Base-by-base conservation (phyloP, 2,113 vertebrate species). In the Circaetus gallicus region DNA sequence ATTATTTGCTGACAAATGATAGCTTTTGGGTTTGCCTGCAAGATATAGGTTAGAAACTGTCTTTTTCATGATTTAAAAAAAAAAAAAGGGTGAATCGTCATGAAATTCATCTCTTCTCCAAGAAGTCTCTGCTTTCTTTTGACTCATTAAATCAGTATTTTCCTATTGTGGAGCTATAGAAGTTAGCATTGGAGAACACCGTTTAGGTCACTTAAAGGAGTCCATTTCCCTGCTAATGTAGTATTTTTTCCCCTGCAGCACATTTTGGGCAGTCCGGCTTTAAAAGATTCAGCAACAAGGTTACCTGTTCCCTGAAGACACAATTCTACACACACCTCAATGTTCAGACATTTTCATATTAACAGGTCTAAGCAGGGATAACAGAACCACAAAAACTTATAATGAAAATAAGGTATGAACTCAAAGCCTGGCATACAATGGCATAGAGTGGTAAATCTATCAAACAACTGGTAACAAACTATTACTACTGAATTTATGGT, bases 1-100 rank as follows among this genome's bases (percentile, higher is more conserved):
- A 96, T 95, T 97, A 96, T 97, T 96, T 96, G 56, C 87, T 96
- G 71, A 96, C 58, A 97, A 97, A 97, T 91, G 63, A 92, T 45
- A 58, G 73, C 81, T 91, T 84, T 93, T 94, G 63, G 32, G 67
- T 96, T 93, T 90, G 88, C 73, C 47, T 83, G 40, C 15, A 94
- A 89, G 82, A 73, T 71, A 18, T 38, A 95, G 36, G 32, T 78
- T 90, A 81, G 47, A 85, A 78, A 79, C 11, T 42, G 31, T 29
- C 45, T 76, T 89, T 82, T 72, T 84, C 63, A 50, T 45, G 31
- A 91, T 59, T 59, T 10, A 62, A 79, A 89, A 58, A 76, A 79
- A 26, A 77, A 79, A 28, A 77, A 69, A 40, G 13, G 56, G 43
- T 56, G 71, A 87, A 96, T 89, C 84, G 77, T 91, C 79, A 76